Base-by-base conservation (phyloP, 2,888 invertebrate genomes). In the Micoletzkya japonica region DNA sequence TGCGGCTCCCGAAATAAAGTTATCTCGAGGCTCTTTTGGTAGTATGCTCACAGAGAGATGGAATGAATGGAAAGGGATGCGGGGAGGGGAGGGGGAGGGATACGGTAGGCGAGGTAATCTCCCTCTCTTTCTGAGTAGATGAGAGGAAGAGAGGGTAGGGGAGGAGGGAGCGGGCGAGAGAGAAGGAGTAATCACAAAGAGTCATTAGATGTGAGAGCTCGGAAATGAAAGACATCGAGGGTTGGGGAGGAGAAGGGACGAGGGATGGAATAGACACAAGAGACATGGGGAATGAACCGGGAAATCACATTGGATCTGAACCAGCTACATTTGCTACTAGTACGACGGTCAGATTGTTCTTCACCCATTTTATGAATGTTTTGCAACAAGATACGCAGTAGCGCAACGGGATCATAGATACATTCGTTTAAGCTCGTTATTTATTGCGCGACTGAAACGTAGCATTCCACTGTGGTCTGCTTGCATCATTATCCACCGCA, bases 1-100 rank as follows among this genome's bases (percentile, higher is more conserved):
- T 44, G 14, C 14, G 44, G 20, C 14, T 44, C n/a, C n/a, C n/a
- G n/a, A 50, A 36, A 63, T 63, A 63, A 63, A 63, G 63, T 63
- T 49, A 61, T 61, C 39, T 63, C 28, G 7, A 6, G 10, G 52
- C 24, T n/a, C 24, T 17, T 63, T 36, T 24, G 50, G 32, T 63
- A 26, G 34, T n/a, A 36, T 30, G 32, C 32, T 63, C 34, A 63
- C 49, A 24, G 64, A 64, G 52, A 30, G 60, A 39, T 20, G 28
- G 26, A 44, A 24, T 17, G 54, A 54, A 24, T 7, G 54, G 26
- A 24, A 54, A 24, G 26, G 54, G 24, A 24, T 7, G 54, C 7
- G 54, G 26, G 54, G 24, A 24, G 26, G 54, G 24, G 54, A 24
- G 54, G 26, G 54, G 24, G 54, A 54, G 54, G 26, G 54, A 54